phyloP scores from a whole-genome alignment of 2,797 vertebrate genomes.

The Dallia pectoralis region DNA sequence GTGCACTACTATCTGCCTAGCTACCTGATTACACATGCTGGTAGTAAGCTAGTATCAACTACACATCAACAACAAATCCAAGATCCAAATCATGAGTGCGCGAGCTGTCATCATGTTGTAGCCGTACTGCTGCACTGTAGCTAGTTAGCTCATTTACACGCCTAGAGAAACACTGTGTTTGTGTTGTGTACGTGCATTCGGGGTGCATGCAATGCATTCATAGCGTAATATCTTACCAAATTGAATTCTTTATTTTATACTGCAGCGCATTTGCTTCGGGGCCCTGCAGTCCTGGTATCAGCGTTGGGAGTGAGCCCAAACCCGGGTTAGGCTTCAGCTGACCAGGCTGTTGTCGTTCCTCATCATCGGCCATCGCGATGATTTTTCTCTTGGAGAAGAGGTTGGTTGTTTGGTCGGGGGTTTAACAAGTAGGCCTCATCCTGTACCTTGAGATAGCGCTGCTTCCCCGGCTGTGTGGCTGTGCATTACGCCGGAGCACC shows the following conservation, averaged over 20 bases:
- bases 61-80: neutral
- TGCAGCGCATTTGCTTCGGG: constrained; percentile 91
- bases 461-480: constrained; percentile 77
- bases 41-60: neutral
- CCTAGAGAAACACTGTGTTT: neutral
- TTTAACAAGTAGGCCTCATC: constrained; percentile 89
- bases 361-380: constrained; percentile 92
- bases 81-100: neutral
- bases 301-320: constrained; percentile 81
- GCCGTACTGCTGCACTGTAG: neutral
- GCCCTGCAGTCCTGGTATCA: constrained; percentile 89
- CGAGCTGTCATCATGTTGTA: neutral
- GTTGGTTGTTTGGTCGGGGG: constrained; percentile 61
- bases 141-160: neutral
- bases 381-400: constrained; percentile 65
- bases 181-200: neutral
- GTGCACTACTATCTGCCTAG: neutral
- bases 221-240: constrained; percentile 82
- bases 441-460: constrained; percentile 71
- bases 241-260: constrained; percentile 96
- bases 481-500: constrained; percentile 78
- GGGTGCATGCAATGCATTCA: neutral
- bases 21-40: neutral
- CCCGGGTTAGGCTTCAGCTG: constrained; percentile 78
- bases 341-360: constrained; percentile 85